Conservation (phyloP, 2,888 invertebrate species). For the Sminthurides aquaticus region DNA sequence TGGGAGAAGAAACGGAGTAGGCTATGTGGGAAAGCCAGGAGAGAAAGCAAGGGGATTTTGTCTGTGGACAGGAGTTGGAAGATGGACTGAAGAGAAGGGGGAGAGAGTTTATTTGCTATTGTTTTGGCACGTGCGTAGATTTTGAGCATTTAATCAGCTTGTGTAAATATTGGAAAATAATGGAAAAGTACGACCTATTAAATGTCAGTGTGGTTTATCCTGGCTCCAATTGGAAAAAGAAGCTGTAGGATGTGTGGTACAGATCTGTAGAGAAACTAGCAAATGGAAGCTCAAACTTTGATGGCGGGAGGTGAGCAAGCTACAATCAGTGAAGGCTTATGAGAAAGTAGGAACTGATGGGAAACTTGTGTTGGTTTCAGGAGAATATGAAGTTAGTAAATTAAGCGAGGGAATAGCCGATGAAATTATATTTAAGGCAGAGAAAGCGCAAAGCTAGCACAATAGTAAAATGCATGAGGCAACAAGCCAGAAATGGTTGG, state of each 20-base stretch:
- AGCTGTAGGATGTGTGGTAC: neutral
- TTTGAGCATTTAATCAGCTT: slow-evolving; percentile 43
- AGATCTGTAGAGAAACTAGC: neutral
- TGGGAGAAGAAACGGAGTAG: neutral
- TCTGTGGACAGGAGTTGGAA: neutral
- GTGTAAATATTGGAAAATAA: slow-evolving; percentile 43
- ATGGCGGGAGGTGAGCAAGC: slow-evolving; percentile 2
- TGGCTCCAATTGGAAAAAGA: slow-evolving; percentile 23
- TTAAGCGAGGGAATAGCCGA: slow-evolving; percentile 3
- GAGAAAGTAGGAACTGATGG: too few species aligned
- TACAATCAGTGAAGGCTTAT: slow-evolving; percentile 2
- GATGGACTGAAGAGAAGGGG: too few species aligned
- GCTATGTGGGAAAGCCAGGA: neutral
- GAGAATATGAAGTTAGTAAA: too few species aligned
- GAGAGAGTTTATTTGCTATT: slow-evolving; percentile 30
- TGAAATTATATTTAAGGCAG: neutral
- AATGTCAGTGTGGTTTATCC: slow-evolving; percentile 39
- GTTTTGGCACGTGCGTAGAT: slow-evolving; percentile 43
- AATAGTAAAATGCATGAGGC: too few species aligned
- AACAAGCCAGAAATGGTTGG: too few species aligned
- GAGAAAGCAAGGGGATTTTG: neutral
- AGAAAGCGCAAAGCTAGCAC: too few species aligned
- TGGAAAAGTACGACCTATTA: slow-evolving; percentile 41
- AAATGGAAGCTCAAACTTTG: neutral
- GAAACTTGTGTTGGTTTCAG: too few species aligned